A percentile compares a stretch with the other conserved stretches of the same genome.
Conservation (phyloP, 2,888 invertebrate species). For the Calameuta filiformis region DNA sequence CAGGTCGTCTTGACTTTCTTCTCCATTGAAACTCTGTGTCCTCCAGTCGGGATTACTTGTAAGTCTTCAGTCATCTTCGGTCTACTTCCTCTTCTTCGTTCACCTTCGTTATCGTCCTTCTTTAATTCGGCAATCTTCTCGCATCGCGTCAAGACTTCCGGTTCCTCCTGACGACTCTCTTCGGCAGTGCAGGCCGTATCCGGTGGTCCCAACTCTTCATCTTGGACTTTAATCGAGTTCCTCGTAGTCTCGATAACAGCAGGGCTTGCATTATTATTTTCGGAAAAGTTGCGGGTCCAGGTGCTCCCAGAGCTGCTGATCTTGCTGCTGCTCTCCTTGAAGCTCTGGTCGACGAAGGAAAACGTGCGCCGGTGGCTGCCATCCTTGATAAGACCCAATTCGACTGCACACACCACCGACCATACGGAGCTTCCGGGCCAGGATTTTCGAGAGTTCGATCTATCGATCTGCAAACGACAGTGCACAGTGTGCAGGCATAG, state of each 20-base stretch:
- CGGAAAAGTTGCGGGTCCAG: neutral
- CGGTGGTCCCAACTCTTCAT: neutral
- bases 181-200: neutral
- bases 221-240: neutral
- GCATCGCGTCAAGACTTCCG: neutral
- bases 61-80: neutral
- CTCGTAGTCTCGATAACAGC: neutral
- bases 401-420: slow-evolving; percentile 41
- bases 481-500: no score
- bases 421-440: slow-evolving; percentile 32
- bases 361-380: neutral
- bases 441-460: neutral
- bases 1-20: neutral
- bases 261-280: neutral
- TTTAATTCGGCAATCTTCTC: neutral
- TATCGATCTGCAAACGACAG: neutral
- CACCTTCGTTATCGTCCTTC: neutral
- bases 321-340: neutral
- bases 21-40: neutral
- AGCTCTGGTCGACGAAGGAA: neutral
- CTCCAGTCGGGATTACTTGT: neutral
- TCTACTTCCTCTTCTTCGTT: neutral
- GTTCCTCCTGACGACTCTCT: neutral
- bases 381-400: slow-evolving; percentile 37
- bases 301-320: neutral